phyloP scores from a whole-genome alignment of 2,797 vertebrate genomes.

The Pelobates cultripes region DNA sequence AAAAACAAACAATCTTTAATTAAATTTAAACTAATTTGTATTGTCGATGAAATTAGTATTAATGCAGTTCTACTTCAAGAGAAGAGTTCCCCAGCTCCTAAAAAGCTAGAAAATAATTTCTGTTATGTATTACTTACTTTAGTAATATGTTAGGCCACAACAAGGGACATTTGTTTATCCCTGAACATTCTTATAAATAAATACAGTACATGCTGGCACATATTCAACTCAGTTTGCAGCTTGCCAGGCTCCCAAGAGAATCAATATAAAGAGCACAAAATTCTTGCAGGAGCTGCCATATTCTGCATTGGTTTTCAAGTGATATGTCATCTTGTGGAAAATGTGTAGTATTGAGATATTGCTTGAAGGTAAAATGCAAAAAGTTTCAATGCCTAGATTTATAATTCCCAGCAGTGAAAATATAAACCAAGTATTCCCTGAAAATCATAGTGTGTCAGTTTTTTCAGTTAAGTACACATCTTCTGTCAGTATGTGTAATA shows the following conservation, averaged over 20 bases:
- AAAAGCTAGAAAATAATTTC: neutral
- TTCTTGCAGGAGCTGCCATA: constrained; percentile 19
- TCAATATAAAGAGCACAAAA: constrained; percentile 47
- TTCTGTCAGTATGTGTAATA: neutral
- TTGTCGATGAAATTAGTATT: no score
- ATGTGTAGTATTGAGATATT: rapidly evolving
- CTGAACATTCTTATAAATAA: constrained; percentile 55
- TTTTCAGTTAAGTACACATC: neutral
- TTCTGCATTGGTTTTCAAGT: neutral
- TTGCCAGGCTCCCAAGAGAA: constrained; percentile 54
- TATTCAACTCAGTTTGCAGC: constrained; percentile 58
- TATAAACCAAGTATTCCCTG: neutral
- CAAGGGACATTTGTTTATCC: constrained; percentile 61
- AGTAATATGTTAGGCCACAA: constrained; percentile 49
- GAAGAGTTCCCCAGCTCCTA: neutral
- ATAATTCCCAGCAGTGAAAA: constrained; percentile 24
- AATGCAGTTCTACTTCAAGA: neutral
- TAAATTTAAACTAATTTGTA: neutral
- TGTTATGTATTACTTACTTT: constrained; percentile 36
- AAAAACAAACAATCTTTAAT: neutral
- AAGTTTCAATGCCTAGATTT: constrained; percentile 10
- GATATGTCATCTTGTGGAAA: neutral
- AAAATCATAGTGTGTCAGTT: constrained; percentile 11
- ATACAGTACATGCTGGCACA: constrained; percentile 51
- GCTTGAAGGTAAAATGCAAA: neutral